Evolutionary conservation across 2,888 invertebrate genomes (phyloP), one percentile per base, ranked within the genome.

Genomic region (Sarcophaga rosellei): DNA sequence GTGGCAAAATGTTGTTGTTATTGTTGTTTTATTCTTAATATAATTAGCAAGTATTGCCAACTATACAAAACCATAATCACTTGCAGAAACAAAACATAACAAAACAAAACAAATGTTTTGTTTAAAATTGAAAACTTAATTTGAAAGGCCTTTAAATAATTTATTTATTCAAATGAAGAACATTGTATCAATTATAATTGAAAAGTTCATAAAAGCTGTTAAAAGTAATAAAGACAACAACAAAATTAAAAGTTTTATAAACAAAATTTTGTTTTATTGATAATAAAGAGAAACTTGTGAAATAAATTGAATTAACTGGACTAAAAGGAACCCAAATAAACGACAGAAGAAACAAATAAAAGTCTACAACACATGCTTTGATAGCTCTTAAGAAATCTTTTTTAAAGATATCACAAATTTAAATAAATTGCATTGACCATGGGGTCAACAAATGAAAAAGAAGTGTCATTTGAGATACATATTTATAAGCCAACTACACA

Each of bases 171-270:
- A 47, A 53, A 69, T 20, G 20, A 47, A 61, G 20, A 59, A 66
- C 66, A 65, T 53, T 20, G 12, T 74, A 20, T 66, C 73, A 80
- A 59, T 79, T 66, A 25, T 66, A 80, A 73, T 61, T 59, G 15
- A 45, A 80, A 66, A 45, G 17, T 17, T 70, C 53, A 53, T 20
- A 8, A 10, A 70, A 70, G 53, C 53, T 8, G 61, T 70, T 25
- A 63, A 53, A 63, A 53, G 17, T 57, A 21, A 57, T 66, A 59
- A 68, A 21, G 11, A 68, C 44, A 25, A 15, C 1, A 44, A 15
- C 53, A 53, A 12, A 12, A 47, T 3, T 1, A 47, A 53, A 53
- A 53, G 12, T 66, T 44, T 68, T 12, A 23, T 12, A n/a, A n/a
- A 77, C 3, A 23, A 44, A 59, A 23, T 15, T 11, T 47, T 47